These are phyloP conservation scores for Clostera curtula DNA, from an alignment of 2,888 invertebrate species.

Conservation along the genomic window DNA sequence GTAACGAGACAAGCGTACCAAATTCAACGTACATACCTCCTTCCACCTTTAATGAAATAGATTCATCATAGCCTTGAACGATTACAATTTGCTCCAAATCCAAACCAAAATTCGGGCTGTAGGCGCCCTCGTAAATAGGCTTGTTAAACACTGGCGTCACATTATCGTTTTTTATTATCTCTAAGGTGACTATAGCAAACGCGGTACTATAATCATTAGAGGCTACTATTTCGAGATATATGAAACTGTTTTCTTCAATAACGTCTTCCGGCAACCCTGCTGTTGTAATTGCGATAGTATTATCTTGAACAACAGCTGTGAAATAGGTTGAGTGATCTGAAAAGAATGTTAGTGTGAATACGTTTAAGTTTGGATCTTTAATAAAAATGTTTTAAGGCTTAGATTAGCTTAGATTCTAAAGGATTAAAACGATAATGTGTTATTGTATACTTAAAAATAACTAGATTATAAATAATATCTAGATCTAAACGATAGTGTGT, in stretches of 20 bases:
- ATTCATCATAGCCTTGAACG: constrained; percentile 44
- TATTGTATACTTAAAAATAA: too few species aligned
- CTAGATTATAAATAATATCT: too few species aligned
- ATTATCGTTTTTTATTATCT: constrained; percentile 47
- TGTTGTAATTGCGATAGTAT: constrained; percentile 38
- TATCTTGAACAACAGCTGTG: constrained; percentile 20
- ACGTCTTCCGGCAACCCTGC: constrained; percentile 24
- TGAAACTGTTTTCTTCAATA: constrained; percentile 36
- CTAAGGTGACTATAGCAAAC: constrained; percentile 36
- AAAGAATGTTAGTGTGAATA: constrained; percentile 14
- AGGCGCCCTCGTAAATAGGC: constrained; percentile 38
- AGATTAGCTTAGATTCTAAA: too few species aligned
- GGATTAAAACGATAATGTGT: too few species aligned
- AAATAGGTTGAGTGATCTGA: constrained; percentile 37
- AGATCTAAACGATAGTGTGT: too few species aligned
- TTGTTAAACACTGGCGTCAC: constrained; percentile 43
- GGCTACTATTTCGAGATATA: constrained; percentile 38
- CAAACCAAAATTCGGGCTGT: constrained; percentile 30
- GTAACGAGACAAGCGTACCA: too few species aligned
- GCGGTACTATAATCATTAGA: constrained; percentile 28
- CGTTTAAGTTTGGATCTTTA: not conserved
- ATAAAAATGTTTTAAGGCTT: too few species aligned
- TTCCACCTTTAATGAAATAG: constrained; percentile 28
- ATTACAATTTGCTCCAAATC: constrained; percentile 34
- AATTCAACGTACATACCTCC: constrained; percentile 45